phyloP scores from a whole-genome alignment of 2,888 invertebrate species.

The Thereva unica region DNA sequence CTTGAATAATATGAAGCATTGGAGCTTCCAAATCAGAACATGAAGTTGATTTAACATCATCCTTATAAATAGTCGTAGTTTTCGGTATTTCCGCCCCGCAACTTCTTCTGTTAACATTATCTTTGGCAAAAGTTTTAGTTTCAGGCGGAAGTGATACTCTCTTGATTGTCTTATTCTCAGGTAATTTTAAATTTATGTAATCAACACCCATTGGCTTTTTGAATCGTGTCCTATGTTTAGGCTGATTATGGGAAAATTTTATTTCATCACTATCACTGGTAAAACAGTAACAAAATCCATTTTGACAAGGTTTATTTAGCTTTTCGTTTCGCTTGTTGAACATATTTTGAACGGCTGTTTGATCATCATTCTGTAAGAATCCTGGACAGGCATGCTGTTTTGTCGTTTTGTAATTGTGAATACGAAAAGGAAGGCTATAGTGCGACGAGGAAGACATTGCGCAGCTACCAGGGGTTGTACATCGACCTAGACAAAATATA shows the following conservation, averaged over 20 bases:
- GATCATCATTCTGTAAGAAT: constrained; percentile 28
- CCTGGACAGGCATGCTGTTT: too few species aligned
- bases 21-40: constrained; percentile 46
- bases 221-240: constrained; percentile 35
- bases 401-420: too few species aligned
- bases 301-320: constrained; percentile 52
- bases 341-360: constrained; percentile 40
- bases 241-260: constrained; percentile 34
- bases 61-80: too few species aligned
- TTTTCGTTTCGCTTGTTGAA: constrained; percentile 41
- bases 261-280: constrained; percentile 57
- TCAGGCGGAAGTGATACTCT: constrained; percentile 11
- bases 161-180: not conserved
- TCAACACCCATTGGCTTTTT: not conserved
- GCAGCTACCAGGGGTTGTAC: too few species aligned
- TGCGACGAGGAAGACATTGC: too few species aligned
- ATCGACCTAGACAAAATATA: too few species aligned
- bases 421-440: too few species aligned
- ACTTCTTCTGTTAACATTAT: too few species aligned
- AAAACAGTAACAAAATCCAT: constrained; percentile 57
- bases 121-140: not conserved
- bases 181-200: not conserved
- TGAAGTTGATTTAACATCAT: constrained; percentile 7
- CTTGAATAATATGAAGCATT: constrained; percentile 56
- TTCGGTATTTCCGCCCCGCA: too few species aligned